These are phyloP conservation scores for Phymatocera aterrima DNA, from an alignment of 2,888 invertebrate genomes.

Conservation along the genomic window DNA sequence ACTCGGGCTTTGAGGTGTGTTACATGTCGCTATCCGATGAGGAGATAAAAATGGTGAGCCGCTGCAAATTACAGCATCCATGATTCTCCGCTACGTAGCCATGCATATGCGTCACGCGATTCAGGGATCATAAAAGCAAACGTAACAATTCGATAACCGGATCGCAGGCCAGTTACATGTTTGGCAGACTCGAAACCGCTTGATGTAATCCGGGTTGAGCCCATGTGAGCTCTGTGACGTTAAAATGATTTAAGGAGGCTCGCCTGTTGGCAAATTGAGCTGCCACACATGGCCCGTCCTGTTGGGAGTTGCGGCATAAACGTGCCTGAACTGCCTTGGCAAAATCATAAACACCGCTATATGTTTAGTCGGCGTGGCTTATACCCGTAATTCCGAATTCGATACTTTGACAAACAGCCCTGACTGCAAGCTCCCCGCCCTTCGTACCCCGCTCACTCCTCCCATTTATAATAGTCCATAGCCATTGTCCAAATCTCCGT, in stretches of 20 bases:
- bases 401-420: constrained; percentile 51
- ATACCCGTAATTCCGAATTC: constrained; percentile 48
- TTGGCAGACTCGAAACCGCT: constrained; percentile 10
- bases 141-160: constrained; percentile 19
- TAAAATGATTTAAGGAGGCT: constrained; percentile 37
- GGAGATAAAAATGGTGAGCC: not conserved
- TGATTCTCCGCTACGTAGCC: not conserved
- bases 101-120: not conserved
- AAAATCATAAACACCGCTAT: constrained; percentile 47
- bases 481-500: constrained; percentile 16
- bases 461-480: constrained; percentile 11
- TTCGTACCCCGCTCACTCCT: not conserved
- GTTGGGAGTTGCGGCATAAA: constrained; percentile 34
- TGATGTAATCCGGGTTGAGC: constrained; percentile 3
- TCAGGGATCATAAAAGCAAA: not conserved
- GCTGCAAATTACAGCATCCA: not conserved
- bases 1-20: not conserved
- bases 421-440: not conserved
- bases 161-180: not conserved
- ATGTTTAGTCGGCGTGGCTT: constrained; percentile 43
- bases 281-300: constrained; percentile 28
- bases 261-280: constrained; percentile 40
- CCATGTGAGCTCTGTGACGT: constrained; percentile 24
- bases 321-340: constrained; percentile 46
- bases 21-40: not conserved